Evolutionary conservation across 2,113 vertebrate genomes (phyloP).

Genomic region (Leptodactylus fuscus): DNA sequence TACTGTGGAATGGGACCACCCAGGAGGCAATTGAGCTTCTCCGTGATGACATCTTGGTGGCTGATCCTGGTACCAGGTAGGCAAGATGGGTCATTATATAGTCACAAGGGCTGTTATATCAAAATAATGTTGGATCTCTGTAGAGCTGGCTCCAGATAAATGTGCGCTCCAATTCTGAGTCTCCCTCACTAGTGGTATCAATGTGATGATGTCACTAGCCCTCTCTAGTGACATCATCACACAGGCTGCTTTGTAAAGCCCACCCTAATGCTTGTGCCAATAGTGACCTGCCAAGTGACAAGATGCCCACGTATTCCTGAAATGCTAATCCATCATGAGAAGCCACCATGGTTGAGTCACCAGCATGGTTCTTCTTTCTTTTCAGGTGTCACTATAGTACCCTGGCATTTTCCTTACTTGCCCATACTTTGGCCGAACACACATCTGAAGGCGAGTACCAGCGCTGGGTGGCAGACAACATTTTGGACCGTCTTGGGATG

Average conservation of each 20-base stretch:
- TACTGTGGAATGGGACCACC: constrained; percentile 86
- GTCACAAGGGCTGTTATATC: neutral
- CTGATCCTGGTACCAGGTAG: constrained; percentile 89
- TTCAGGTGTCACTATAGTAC: constrained; percentile 93
- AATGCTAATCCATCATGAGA: too few relatives aligned
- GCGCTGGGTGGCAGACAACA: constrained; percentile 82
- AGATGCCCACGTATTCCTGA: neutral
- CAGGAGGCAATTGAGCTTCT: constrained; percentile 80
- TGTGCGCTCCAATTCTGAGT: neutral
- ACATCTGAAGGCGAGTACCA: constrained; percentile 80
- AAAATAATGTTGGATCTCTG: neutral
- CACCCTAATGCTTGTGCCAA: too few relatives aligned
- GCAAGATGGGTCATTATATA: neutral
- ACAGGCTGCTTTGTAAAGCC: too few relatives aligned
- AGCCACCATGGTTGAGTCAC: neutral
- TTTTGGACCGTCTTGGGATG: constrained; percentile 85
- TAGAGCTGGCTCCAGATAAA: too few relatives aligned
- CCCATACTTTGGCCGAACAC: constrained; percentile 80
- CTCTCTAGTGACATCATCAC: too few relatives aligned
- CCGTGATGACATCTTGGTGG: constrained; percentile 87
- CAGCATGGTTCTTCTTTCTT: neutral
- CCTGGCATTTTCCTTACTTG: constrained; percentile 89
- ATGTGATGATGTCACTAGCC: too few relatives aligned
- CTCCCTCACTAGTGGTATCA: too few relatives aligned
- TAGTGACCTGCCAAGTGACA: too few relatives aligned